Evolutionary conservation across 2,113 vertebrate species (phyloP), one percentile per base, ranked within the genome.

Genomic region (Daphoenositta chrysoptera): DNA sequence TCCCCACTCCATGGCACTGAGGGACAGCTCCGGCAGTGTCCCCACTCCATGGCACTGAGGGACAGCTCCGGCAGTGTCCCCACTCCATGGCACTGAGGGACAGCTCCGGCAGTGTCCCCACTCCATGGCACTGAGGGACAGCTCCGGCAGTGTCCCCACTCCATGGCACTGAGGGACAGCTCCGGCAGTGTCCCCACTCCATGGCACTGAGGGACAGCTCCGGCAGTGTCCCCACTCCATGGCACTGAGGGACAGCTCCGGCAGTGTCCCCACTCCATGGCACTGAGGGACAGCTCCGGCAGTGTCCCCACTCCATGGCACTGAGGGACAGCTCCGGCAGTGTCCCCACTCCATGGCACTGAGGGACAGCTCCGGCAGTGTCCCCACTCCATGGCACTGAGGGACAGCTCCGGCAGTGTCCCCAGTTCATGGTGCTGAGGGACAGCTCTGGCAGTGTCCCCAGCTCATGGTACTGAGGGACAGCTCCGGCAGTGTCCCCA

Each of bases 381-480:
- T 44, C 22, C 39, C 17, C 33, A 3, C 4, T 37, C 4, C 14
- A 1, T 19, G 40, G 15, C 22, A 0, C 33, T 63, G 22, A 47
- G 28, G 69, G 23, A 30, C n/a, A 61, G 6, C 26, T 23, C 23
- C 4, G 2, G 35, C 28, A 33, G 13, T 22, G 66, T 22, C 14
- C 39, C 16, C 22, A 6, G 1, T 22, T 2, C 13, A 0, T 11
- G 22, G 57, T 18, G 0, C 16, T 42, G 30, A 39, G 39, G 20
- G 14, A 27, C 16, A 51, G 7, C 10, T 22, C 56, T 9, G 4
- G 7, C 22, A 19, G 31, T 10, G 17, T 42, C 22, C 45, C 11
- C 22, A 2, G 1, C 17, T 2, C 7, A 0, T 15, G 40, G 19
- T 19, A 0, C n/a, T 64, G 33, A 63, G 37, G 20, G 13, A 13